Base-by-base conservation (phyloP, 2,888 invertebrate species). In the Frankliniella fusca region DNA sequence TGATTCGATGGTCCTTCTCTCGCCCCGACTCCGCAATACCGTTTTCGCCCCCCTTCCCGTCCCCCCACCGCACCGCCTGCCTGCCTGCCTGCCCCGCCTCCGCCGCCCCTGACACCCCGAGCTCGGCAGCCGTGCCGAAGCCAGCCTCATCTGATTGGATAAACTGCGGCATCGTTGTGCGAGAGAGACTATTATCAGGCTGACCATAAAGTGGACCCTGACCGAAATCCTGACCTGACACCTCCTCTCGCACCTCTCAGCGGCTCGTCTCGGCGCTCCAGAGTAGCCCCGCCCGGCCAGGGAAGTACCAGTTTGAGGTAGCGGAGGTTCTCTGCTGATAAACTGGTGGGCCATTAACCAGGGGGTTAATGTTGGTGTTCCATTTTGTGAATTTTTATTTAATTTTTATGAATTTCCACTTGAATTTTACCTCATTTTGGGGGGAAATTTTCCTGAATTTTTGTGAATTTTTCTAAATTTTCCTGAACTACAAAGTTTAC, bases 191-290 rank as follows among this genome's bases (percentile, higher is more conserved):
- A 54, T 54, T 54, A 54, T 54, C 54, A 18, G 27, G 23, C 70
- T 27, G 27, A 27, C 70, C 70, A 76, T 27, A 20, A 76, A 76
- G 70, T 76, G 70, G 70, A 76, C 70, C 70, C 70, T 76, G 70
- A 76, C 70, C 70, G 70, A 76, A 76, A 76, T 76, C 23, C 0
- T 7, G 15, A 61, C 12, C 12, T 76, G 27, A 54, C 23, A 76
- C 70, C 70, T 76, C 70, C 10, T 27, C 27, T 76, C 70, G 27
- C 70, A 76, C 70, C 70, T 76, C 70, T 65, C 70, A 5, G 70
- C 23, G 23, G 15, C 65, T 20, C 11, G 50, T n/a, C 18, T n/a
- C 65, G n/a, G 65, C 38, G 38, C 54, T 18, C 2, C 54, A 54
- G 15, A 18, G 15, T 18, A 54, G 54, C 15, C 11, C 11, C 15